Conservation (phyloP, 2,888 invertebrate species). For the Adineta ricciae region DNA sequence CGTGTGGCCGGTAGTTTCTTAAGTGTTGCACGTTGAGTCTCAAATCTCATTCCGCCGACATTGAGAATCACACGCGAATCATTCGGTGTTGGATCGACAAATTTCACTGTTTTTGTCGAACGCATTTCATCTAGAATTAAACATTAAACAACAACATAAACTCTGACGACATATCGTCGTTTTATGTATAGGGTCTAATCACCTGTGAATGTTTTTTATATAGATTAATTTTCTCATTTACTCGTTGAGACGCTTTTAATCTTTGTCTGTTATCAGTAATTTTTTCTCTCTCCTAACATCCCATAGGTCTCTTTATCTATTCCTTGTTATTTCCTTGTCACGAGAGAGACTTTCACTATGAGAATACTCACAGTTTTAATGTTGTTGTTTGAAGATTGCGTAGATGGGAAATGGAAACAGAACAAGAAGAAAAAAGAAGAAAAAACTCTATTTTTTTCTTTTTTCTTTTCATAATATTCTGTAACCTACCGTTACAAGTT, state of each 20-base stretch:
- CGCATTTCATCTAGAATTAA: neutral
- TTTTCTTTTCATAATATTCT: too few species aligned
- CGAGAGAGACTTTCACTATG: neutral
- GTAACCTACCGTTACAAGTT: neutral
- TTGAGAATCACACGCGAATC: slow-evolving; percentile 74
- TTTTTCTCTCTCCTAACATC: neutral
- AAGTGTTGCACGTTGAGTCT: slow-evolving; percentile 56
- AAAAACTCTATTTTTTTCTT: neutral
- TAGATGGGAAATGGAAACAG: neutral
- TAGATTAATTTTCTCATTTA: neutral
- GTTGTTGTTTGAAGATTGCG: neutral
- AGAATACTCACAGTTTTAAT: neutral
- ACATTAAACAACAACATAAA: too few species aligned
- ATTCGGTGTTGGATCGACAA: neutral
- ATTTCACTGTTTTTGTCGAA: neutral
- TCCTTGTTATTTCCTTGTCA: neutral
- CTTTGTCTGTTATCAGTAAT: neutral
- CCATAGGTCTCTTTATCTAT: neutral
- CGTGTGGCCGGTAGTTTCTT: slow-evolving; percentile 88
- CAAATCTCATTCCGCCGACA: slow-evolving; percentile 85
- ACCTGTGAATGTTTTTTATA: neutral
- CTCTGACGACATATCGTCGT: too few species aligned
- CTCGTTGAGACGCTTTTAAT: neutral
- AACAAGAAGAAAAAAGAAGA: neutral
- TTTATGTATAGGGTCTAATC: neutral